phyloP scores from a whole-genome alignment of 2,888 invertebrate species.

The Diogma glabrata region DNA sequence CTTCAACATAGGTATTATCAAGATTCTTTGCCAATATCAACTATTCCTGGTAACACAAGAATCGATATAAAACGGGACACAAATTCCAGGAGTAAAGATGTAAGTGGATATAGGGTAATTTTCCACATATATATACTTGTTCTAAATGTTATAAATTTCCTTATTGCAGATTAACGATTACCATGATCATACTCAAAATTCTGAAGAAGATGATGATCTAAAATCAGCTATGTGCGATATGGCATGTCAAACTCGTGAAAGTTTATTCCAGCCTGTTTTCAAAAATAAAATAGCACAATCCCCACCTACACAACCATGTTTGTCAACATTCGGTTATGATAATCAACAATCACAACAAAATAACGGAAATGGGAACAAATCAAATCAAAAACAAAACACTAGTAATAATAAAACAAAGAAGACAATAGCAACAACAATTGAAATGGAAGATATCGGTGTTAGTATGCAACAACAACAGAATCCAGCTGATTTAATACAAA shows the following conservation, averaged over 20 bases:
- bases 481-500: conserved; percentile 32
- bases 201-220: conserved; percentile 13
- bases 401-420: conserved; percentile 5
- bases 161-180: conserved; percentile 12
- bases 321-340: conserved; percentile 37
- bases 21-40: conserved; percentile 30
- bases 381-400: not conserved
- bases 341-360: conserved; percentile 21
- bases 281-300: conserved; percentile 31
- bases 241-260: conserved; percentile 60
- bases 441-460: conserved; percentile 27
- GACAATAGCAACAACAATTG: conserved; percentile 23
- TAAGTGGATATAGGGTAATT: not conserved
- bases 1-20: conserved; percentile 32
- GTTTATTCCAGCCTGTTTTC: conserved; percentile 29
- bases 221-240: conserved; percentile 50
- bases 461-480: conserved; percentile 21
- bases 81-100: conserved; percentile 11
- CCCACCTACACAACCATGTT: conserved; percentile 28
- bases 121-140: too few species aligned
- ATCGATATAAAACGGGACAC: conserved; percentile 32
- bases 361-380: not conserved
- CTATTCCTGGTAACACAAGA: conserved; percentile 25
- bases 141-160: not conserved
- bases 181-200: conserved; percentile 8